A percentile compares a stretch with the other conserved stretches of the same genome.
Conservation (phyloP, 2,888 invertebrate species). For the Parnassius orleans region DNA sequence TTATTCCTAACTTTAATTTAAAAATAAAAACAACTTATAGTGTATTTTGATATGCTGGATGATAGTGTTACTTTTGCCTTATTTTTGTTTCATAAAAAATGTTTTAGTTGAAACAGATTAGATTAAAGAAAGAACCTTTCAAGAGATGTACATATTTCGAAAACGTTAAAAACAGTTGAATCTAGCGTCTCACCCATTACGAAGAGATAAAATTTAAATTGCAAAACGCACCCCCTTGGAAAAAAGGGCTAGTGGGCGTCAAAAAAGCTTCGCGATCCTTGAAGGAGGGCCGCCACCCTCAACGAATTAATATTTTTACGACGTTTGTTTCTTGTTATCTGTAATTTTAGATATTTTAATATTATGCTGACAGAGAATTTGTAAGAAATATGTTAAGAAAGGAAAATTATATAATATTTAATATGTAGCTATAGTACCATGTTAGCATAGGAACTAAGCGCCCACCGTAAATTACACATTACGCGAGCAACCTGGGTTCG, state of each 20-base stretch:
- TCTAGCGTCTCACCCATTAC: constrained; percentile 62
- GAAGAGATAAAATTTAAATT: constrained; percentile 76
- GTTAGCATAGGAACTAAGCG: too few species aligned
- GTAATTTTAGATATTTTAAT: constrained; percentile 36
- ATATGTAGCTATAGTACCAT: too few species aligned
- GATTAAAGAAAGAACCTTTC: constrained; percentile 3
- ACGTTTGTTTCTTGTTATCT: constrained; percentile 55
- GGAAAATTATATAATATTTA: too few species aligned
- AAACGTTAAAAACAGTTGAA: constrained; percentile 30
- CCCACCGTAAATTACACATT: too few species aligned
- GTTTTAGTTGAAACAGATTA: constrained; percentile 1
- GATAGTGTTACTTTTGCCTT: too few species aligned
- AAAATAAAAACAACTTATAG: too few species aligned
- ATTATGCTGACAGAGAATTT: not conserved
- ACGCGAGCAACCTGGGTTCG: too few species aligned
- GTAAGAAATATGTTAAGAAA: not conserved
- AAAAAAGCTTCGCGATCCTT: constrained; percentile 54
- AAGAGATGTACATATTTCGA: constrained; percentile 3
- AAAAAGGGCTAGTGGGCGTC: constrained; percentile 71
- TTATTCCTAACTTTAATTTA: too few species aligned
- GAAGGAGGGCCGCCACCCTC: constrained; percentile 39
- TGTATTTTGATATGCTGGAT: too few species aligned
- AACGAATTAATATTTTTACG: constrained; percentile 63
- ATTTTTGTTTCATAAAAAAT: too few species aligned
- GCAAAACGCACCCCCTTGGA: constrained; percentile 68